A percentile compares a stretch with the other conserved stretches of the same genome.
Conservation (phyloP, 2,888 invertebrate genomes). For the Dicycla oo region DNA sequence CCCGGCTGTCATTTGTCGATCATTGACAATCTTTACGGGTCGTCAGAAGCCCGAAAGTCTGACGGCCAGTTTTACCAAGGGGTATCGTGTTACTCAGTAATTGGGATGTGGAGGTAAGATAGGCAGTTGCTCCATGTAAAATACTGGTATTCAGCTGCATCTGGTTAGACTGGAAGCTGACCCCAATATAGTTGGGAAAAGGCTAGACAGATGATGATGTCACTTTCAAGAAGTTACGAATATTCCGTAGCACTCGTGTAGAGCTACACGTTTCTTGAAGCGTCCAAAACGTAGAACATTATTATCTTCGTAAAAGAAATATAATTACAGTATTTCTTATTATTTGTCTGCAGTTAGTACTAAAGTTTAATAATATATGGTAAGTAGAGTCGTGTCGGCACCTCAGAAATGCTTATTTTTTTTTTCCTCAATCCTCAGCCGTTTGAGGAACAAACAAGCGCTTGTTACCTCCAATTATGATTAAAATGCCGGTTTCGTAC, state of each 20-base stretch:
- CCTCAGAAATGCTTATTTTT: slow-evolving; percentile 35
- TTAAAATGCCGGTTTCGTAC: slow-evolving; percentile 55
- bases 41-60: no score
- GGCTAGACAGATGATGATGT: no score
- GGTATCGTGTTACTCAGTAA: no score
- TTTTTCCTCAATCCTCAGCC: slow-evolving; percentile 40
- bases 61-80: no score
- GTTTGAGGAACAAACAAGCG: slow-evolving; percentile 63
- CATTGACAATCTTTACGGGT: no score
- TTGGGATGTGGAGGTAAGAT: no score
- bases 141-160: no score
- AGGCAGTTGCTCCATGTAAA: no score
- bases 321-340: background rate
- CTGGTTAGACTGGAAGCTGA: no score
- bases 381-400: slow-evolving; percentile 55
- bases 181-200: no score
- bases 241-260: slow-evolving; percentile 15
- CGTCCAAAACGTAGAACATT: background rate
- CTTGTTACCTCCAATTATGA: slow-evolving; percentile 61
- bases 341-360: slow-evolving; percentile 50
- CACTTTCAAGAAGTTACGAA: background rate
- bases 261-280: background rate
- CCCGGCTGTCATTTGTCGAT: no score
- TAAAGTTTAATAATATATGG: slow-evolving; percentile 34
- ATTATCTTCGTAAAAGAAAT: background rate